These are phyloP conservation scores for Lasius fuliginosus DNA, from an alignment of 2,888 invertebrate genomes.

Conservation along the genomic window DNA sequence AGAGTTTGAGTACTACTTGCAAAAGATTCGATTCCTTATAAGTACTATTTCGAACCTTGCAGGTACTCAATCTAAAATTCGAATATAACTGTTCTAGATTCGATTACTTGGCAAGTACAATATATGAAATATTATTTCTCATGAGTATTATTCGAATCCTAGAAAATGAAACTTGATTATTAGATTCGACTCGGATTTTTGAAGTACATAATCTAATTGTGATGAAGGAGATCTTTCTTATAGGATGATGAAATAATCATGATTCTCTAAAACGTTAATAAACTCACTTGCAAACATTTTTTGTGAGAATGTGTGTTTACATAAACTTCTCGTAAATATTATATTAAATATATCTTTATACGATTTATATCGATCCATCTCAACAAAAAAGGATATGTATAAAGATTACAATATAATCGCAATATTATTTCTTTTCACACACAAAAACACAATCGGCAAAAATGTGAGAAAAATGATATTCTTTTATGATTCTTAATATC, in stretches of 20 bases:
- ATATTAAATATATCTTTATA: neutral
- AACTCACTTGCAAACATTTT: neutral
- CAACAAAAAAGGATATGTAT: neutral
- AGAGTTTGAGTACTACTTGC: too few relatives aligned
- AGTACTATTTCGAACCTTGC: too few relatives aligned
- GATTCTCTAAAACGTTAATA: neutral
- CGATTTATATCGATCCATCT: neutral
- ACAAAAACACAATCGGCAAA: neutral
- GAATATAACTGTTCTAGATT: too few relatives aligned
- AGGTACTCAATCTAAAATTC: too few relatives aligned
- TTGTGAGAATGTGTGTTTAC: neutral
- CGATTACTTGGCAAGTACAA: too few relatives aligned
- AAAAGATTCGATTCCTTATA: too few relatives aligned
- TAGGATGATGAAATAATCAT: neutral
- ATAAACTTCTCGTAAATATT: neutral
- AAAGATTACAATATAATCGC: neutral
- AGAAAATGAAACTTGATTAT: too few relatives aligned
- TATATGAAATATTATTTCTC: too few relatives aligned
- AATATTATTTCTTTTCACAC: neutral
- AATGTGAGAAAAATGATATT: neutral
- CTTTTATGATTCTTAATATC: too few relatives aligned
- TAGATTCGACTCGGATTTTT: too few relatives aligned
- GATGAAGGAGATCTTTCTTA: neutral
- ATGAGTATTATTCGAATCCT: too few relatives aligned
- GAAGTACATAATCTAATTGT: neutral